Percentiles rank a stretch among this genome's conserved stretches.
Conservation (phyloP, 2,888 invertebrate species). For the Chrysina gloriosa region DNA sequence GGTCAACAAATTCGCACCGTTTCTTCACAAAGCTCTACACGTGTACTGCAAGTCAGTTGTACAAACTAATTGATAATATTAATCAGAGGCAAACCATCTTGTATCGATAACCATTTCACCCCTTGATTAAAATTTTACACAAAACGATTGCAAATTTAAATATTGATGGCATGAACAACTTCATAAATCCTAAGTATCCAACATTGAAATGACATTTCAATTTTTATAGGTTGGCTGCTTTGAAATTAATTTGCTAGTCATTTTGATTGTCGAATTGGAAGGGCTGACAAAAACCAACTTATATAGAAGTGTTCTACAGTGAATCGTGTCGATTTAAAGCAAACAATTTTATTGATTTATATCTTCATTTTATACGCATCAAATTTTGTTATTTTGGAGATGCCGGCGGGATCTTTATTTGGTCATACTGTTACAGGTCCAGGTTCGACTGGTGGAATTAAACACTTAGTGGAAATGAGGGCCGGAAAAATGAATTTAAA, state of each 20-base stretch:
- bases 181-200: neutral
- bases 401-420: slow-evolving; percentile 78
- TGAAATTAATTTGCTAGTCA: slow-evolving; percentile 27
- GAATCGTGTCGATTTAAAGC: too few relatives aligned
- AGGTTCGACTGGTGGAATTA: slow-evolving; percentile 84
- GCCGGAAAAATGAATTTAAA: slow-evolving; percentile 97
- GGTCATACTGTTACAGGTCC: slow-evolving; percentile 81
- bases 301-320: too few relatives aligned
- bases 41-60: too few relatives aligned
- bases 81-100: too few relatives aligned
- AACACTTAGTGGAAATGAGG: slow-evolving; percentile 93
- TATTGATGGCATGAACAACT: too few relatives aligned
- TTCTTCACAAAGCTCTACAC: too few relatives aligned
- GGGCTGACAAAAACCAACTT: too few relatives aligned
- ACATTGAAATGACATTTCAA: neutral
- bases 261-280: slow-evolving; percentile 1
- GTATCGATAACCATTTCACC: too few relatives aligned
- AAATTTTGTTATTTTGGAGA: slow-evolving; percentile 51
- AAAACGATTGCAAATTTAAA: too few relatives aligned
- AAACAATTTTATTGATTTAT: slow-evolving; percentile 1
- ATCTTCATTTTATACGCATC: neutral
- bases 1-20: too few relatives aligned
- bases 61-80: too few relatives aligned
- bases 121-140: too few relatives aligned
- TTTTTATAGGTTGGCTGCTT: neutral